These are phyloP conservation scores for Pristiophorus japonicus DNA, from an alignment of 2,113 vertebrate species.

Conservation along the genomic window DNA sequence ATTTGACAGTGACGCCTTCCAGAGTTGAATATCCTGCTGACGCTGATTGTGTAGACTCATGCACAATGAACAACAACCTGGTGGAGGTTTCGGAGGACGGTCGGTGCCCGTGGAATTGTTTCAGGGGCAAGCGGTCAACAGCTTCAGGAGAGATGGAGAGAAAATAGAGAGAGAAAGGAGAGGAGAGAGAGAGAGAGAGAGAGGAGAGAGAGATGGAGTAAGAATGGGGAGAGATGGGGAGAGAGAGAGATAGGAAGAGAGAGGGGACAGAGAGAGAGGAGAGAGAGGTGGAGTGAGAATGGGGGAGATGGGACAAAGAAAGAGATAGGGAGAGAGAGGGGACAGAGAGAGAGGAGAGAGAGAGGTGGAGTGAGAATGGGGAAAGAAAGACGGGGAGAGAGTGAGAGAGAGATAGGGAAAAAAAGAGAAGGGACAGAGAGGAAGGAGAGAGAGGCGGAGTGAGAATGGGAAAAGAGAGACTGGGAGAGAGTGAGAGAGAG, in stretches of 20 bases:
- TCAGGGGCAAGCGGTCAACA: background rate
- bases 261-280: background rate
- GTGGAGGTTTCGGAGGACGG: background rate
- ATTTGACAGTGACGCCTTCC: background rate
- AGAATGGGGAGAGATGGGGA: background rate
- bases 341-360: background rate
- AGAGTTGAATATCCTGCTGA: background rate
- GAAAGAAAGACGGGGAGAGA: background rate
- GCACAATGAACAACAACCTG: background rate
- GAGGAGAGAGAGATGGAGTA: background rate
- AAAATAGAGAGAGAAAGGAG: background rate
- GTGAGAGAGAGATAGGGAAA: no score
- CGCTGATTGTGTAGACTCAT: background rate
- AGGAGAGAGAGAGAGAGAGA: no score
- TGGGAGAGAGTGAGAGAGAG: background rate
- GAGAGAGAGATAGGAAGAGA: background rate
- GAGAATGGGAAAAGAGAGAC: no score
- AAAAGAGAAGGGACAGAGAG: background rate
- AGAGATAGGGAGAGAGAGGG: background rate
- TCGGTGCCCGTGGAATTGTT: background rate
- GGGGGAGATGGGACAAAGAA: background rate
- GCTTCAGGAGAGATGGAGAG: background rate
- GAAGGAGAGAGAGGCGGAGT: background rate
- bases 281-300: no score
- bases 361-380: no score